Conservation (phyloP, 2,113 vertebrate genomes). For the Gymnorhina tibicen region DNA sequence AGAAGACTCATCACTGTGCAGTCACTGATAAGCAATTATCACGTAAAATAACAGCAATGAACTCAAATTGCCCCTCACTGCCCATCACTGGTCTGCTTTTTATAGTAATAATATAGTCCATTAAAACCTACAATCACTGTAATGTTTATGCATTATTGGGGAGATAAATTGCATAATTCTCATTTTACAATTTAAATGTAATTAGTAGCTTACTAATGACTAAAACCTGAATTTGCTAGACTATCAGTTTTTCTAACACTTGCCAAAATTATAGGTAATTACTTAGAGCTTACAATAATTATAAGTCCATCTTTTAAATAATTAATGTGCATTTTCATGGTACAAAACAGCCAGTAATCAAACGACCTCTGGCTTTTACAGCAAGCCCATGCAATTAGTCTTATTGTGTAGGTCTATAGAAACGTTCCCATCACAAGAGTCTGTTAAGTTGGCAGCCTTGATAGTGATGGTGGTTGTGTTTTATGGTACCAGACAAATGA, state of each 20-base stretch:
- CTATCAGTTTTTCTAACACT: slow-evolving; percentile 76
- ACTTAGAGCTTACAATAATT: slow-evolving; percentile 77
- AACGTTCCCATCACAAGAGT: slow-evolving; percentile 67
- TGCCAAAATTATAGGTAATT: slow-evolving; percentile 79
- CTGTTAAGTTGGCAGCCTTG: slow-evolving; percentile 46
- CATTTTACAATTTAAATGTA: slow-evolving; percentile 84
- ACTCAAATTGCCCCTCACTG: slow-evolving; percentile 69
- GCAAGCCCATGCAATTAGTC: slow-evolving; percentile 71
- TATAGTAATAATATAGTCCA: slow-evolving; percentile 69
- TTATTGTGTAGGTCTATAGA: slow-evolving; percentile 71
- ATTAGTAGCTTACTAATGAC: slow-evolving; percentile 79
- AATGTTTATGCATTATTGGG: slow-evolving; percentile 79
- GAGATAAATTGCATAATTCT: slow-evolving; percentile 78
- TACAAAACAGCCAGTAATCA: slow-evolving; percentile 74
- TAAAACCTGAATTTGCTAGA: slow-evolving; percentile 77
- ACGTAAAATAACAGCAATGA: slow-evolving; percentile 69
- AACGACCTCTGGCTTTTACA: slow-evolving; percentile 67
- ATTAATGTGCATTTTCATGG: slow-evolving; percentile 74
- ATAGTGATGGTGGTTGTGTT: slow-evolving; percentile 18
- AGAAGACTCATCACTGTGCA: background rate
- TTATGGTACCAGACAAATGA: slow-evolving; percentile 51
- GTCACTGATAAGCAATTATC: slow-evolving; percentile 55
- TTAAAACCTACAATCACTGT: slow-evolving; percentile 77
- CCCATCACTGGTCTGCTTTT: slow-evolving; percentile 67
- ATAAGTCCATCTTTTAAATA: slow-evolving; percentile 79